Evolutionary conservation across 2,888 invertebrate species (phyloP), one percentile per base, ranked within the genome.

Genomic region (Toxonevra muliebris): DNA sequence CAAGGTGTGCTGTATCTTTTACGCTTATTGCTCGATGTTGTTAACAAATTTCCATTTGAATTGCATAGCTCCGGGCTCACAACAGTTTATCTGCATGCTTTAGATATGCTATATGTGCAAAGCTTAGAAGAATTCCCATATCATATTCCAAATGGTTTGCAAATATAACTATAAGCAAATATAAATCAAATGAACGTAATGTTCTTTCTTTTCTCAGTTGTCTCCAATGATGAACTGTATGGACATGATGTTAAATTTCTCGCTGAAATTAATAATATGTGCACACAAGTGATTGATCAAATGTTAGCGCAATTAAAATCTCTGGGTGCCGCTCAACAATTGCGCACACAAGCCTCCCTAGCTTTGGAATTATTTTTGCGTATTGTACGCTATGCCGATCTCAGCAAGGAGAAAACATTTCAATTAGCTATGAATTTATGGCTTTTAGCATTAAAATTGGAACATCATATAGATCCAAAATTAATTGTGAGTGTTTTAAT

Each of bases 221-320:
- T 97, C 79, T 96, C 97, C 3, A 98, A 98, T 82, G 97, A 98
- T 84, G 89, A 92, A 67, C 86, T 98, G 52, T 98, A 97, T 81
- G 97, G 97, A 9, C 90, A 92, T 12, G 96, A 97, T 86, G 89
- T 90, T 13, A 94, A 95, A 84, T 97, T 95, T 82, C 86, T 96
- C 61, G 86, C 87, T 2, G 94, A 94, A 84, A 87, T 97, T 1
- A 91, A 94, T 77, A 90, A 89, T 79, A 90, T 94, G 80, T 91
- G 92, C 71, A 89, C 90, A 0, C 90, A 92, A 73, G 87, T 96
- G 64, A 87, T 96, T 48, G 92, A 93, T 75, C 92, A 95, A 84
- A 87, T 96, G 69, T 83, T 95, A 7, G 86, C 87, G 1, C 89
- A 90, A 71, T 84, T 95, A 30, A 92, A 91, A 82, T 86, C 89